Conservation (phyloP, 2,113 vertebrate genomes). For the Vicugna pacos region DNA sequence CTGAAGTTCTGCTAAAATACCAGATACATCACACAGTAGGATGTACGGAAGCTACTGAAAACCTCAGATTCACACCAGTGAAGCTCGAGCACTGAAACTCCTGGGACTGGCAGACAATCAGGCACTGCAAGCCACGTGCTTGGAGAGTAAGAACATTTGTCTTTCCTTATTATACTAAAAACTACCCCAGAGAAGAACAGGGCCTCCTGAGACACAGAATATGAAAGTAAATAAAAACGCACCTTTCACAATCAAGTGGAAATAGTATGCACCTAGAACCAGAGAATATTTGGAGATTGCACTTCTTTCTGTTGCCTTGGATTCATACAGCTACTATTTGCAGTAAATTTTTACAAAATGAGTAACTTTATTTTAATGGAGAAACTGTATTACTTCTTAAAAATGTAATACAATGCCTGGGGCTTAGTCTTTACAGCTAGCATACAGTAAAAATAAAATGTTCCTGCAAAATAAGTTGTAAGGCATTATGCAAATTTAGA, state of each 20-base stretch:
- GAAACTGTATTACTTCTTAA: slow-evolving; percentile 56
- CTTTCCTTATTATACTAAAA: background rate
- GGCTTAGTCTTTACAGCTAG: slow-evolving; percentile 49
- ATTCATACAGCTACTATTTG: slow-evolving; percentile 50
- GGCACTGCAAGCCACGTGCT: background rate
- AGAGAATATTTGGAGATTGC: slow-evolving; percentile 31
- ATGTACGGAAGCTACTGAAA: background rate
- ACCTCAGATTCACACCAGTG: background rate
- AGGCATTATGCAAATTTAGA: slow-evolving; percentile 56
- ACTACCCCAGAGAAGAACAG: background rate
- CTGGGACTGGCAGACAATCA: background rate
- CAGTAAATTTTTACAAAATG: slow-evolving; percentile 65
- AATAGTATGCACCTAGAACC: slow-evolving; percentile 56
- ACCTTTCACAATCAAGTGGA: slow-evolving; percentile 48
- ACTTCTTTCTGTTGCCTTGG: slow-evolving; percentile 29
- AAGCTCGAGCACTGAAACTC: background rate
- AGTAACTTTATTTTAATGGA: slow-evolving; percentile 65
- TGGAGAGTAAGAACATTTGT: background rate
- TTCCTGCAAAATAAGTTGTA: slow-evolving; percentile 50
- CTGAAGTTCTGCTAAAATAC: background rate
- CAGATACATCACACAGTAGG: background rate
- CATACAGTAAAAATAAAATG: slow-evolving; percentile 64
- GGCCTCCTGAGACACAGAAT: background rate
- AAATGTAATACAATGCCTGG: slow-evolving; percentile 50
- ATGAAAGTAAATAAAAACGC: slow-evolving; percentile 53